Percentiles rank a stretch among this genome's conserved stretches.
Evolutionary conservation across 92 coral and sea anemone genomes (phyloP).

Genomic region (Pocillopora meandrina): DNA sequence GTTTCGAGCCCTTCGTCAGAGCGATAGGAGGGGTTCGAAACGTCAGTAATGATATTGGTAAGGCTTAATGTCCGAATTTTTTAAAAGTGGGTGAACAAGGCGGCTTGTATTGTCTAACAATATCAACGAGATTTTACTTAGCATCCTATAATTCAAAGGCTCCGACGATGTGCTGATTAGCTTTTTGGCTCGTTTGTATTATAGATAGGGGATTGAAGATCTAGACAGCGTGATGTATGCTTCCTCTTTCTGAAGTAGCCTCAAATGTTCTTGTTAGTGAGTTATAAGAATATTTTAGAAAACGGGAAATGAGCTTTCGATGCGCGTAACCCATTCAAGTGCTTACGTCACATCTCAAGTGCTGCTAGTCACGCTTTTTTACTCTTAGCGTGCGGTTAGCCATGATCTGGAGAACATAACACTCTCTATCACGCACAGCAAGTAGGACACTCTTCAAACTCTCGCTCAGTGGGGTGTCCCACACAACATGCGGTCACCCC

Average conservation of each 20-base stretch:
- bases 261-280: background rate
- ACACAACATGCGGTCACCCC: background rate
- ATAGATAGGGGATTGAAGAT: background rate
- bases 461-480: background rate
- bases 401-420: constrained; percentile 8
- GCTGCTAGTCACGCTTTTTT: background rate
- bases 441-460: background rate
- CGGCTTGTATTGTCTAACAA: background rate
- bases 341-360: constrained; percentile 14
- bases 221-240: background rate
- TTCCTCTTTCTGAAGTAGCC: background rate
- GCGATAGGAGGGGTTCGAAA: too few relatives aligned
- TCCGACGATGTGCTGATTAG: background rate
- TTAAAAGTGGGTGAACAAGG: background rate
- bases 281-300: background rate
- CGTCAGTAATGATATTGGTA: background rate
- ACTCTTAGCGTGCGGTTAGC: background rate
- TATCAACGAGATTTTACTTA: background rate
- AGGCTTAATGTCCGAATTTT: background rate
- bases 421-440: background rate
- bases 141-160: background rate
- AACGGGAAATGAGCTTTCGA: constrained; percentile 3
- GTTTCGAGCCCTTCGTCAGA: too few relatives aligned
- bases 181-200: background rate
- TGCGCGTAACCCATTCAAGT: constrained; percentile 26